Conservation (phyloP, 2,888 invertebrate genomes). For the Caenorhabditis imperialis region DNA sequence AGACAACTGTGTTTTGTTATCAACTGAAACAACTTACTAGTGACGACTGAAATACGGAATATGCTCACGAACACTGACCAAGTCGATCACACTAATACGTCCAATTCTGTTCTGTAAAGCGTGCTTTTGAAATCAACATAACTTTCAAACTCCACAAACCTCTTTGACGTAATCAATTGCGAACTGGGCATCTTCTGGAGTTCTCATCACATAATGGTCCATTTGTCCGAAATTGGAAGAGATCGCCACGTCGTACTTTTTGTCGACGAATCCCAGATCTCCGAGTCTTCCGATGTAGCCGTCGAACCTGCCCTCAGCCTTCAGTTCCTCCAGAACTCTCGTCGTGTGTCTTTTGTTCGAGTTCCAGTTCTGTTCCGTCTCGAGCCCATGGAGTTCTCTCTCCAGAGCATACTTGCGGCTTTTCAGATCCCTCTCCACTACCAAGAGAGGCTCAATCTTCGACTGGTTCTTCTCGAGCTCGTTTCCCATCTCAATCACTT, state of each 20-base stretch:
- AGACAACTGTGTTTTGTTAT: too few species aligned
- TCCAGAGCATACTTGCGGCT: neutral
- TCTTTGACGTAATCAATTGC: constrained; percentile 12
- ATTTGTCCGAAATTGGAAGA: constrained; percentile 87
- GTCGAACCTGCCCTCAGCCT: constrained; percentile 9
- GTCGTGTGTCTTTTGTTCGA: neutral
- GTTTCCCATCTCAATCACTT: too few species aligned
- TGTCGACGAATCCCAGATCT: constrained; percentile 93
- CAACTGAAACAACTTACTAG: constrained; percentile 3
- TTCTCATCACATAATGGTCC: constrained; percentile 16
- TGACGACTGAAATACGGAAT: too few species aligned
- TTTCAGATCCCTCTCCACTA: neutral
- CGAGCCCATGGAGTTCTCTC: neutral
- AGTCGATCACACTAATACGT: too few species aligned
- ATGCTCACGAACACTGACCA: too few species aligned
- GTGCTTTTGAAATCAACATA: too few species aligned
- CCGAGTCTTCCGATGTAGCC: constrained; percentile 83
- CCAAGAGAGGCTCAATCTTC: neutral
- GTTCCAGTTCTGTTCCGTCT: too few species aligned
- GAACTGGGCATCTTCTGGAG: neutral
- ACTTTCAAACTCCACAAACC: too few species aligned
- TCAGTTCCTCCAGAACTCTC: neutral
- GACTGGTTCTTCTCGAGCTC: too few species aligned
- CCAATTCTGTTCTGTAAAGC: too few species aligned
- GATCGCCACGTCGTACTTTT: constrained; percentile 93